These are phyloP conservation scores for Zophobas atratus DNA, from an alignment of 1,140 invertebrate species.

Conservation along the genomic window DNA sequence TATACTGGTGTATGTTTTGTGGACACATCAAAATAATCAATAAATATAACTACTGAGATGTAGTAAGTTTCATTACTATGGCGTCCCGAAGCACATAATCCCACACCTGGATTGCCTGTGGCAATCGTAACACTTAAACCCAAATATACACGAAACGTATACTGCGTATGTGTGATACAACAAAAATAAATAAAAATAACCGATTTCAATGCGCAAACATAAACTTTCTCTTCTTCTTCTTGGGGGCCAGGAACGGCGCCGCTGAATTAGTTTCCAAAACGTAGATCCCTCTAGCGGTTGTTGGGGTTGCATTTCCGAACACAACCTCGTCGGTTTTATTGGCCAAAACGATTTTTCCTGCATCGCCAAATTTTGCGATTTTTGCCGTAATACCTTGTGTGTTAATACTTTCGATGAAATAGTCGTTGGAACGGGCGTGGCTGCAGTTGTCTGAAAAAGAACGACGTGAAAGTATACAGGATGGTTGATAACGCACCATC, in stretches of 20 bases:
- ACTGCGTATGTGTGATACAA: too few relatives aligned
- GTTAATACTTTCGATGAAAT: constrained; percentile 65
- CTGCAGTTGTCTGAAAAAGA: constrained; percentile 57
- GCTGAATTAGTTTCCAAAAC: constrained; percentile 47
- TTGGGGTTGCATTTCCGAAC: constrained; percentile 23
- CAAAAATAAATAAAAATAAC: too few relatives aligned
- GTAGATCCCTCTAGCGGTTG: constrained; percentile 48
- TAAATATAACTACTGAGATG: neutral
- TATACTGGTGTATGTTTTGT: constrained; percentile 69
- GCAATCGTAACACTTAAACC: too few relatives aligned
- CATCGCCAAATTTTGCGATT: constrained; percentile 51
- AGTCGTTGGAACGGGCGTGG: constrained; percentile 54
- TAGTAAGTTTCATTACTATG: neutral
- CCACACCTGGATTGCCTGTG: too few relatives aligned
- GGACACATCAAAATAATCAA: constrained; percentile 63
- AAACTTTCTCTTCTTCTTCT: constrained; percentile 39
- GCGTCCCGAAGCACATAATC: neutral
- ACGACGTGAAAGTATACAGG: neutral
- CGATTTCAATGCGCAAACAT: too few relatives aligned
- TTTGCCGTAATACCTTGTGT: constrained; percentile 64
- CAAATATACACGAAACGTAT: too few relatives aligned
- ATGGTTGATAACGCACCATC: neutral
- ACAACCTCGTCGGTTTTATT: constrained; percentile 45
- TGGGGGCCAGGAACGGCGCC: constrained; percentile 37
- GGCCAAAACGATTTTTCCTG: constrained; percentile 48